Base-by-base conservation (phyloP, 1,140 invertebrate species). In the Pygmarrhopalites habei region DNA sequence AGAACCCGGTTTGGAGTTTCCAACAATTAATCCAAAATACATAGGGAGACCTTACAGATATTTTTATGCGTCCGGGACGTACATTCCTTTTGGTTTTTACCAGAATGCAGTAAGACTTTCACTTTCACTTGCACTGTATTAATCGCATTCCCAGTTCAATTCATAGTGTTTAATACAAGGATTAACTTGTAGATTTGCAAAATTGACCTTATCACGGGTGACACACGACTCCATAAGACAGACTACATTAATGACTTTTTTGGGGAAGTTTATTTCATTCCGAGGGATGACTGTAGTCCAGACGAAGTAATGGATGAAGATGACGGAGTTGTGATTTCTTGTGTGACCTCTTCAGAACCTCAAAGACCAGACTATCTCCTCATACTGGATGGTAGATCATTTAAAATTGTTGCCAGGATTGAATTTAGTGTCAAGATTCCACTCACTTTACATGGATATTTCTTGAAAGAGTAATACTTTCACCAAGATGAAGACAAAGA, bases 11-110 rank as follows among this genome's bases (percentile, higher is more conserved):
- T 67, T 68, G 39, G 72, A 74, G 17, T 57, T 78, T 47, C 78
- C 77, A 32, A 68, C 67, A 7, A 74, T 78, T 4, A 78, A 78
- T 60, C 64, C 56, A 46, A 66, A 63, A 26, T 75, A 64, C 55
- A 72, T 73, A 59, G 73, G 73, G 0, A 68, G 62, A 58, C 73
- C 75, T 62, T 76, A 79, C 62, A 65, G 72, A 47, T 65, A 60
- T 43, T 68, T 52, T 25, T 68, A 68, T 53, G 66, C 58, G 1
- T 58, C 66, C 30, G 62, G 58, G 15, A 26, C 59, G 28, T 49
- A 49, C 23, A 59, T 56, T 12, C 39, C 58, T 5, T 15, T 49
- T 7, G 62, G 52, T 17, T 19, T 21, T 5, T 65, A 28, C 53
- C 12, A 58, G 26, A 68, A 65, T 43, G 49, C 66, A n/a, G 32